Percentiles rank a stretch among this genome's conserved stretches.
These are phyloP conservation scores for Pterostichus niger DNA, from an alignment of 2,888 invertebrate species.

Conservation along the genomic window DNA sequence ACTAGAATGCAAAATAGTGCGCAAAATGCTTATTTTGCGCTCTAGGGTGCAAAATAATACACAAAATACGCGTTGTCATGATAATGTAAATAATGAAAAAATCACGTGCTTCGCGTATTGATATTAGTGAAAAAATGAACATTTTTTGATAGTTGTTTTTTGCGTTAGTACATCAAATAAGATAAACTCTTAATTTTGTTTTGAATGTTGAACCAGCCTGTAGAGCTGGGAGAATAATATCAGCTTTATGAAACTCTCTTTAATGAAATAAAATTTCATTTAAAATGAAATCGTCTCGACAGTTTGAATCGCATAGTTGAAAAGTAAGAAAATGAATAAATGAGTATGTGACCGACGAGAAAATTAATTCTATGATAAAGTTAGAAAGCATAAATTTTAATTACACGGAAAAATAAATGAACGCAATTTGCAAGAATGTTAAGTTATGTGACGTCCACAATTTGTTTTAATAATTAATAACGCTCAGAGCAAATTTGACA, in stretches of 20 bases:
- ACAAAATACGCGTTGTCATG: no score
- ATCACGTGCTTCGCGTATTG: no score
- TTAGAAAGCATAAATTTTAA: slow-evolving; percentile 27
- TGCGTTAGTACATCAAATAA: no score
- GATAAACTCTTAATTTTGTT: no score
- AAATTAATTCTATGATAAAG: slow-evolving; percentile 46
- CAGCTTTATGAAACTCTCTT: not conserved
- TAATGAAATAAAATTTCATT: slow-evolving; percentile 2
- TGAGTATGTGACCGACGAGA: slow-evolving; percentile 27
- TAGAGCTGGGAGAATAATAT: no score
- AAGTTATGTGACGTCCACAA: slow-evolving; percentile 15
- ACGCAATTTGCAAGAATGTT: slow-evolving; percentile 17
- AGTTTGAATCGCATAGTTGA: not conserved
- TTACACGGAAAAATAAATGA: slow-evolving; percentile 45
- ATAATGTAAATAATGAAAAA: no score
- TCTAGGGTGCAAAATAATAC: no score
- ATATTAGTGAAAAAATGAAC: no score
- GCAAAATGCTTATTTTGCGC: no score
- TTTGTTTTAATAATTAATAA: slow-evolving; percentile 28
- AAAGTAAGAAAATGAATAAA: slow-evolving; percentile 31
- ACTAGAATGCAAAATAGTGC: no score
- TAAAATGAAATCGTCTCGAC: slow-evolving; percentile 8
- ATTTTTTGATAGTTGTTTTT: no score
- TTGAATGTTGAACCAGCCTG: no score
- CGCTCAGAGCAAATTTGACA: slow-evolving; percentile 23